phyloP scores from a whole-genome alignment of 2,888 invertebrate species.

The Sialis fuliginosa region DNA sequence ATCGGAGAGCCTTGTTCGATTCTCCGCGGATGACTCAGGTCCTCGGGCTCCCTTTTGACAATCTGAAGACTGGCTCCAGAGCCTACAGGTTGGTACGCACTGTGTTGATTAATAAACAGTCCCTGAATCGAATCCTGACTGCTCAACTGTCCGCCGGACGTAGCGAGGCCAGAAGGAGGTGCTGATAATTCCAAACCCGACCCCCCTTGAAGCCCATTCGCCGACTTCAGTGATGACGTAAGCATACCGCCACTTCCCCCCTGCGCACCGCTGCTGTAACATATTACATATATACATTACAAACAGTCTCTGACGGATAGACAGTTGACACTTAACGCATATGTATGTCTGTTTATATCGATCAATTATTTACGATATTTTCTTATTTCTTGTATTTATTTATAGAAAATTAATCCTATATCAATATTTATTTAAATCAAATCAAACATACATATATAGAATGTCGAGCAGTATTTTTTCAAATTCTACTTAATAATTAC shows the following conservation, averaged over 20 bases:
- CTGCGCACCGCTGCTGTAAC: constrained; percentile 27
- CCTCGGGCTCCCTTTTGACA: constrained; percentile 69
- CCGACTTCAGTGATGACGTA: constrained; percentile 48
- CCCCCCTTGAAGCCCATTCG: constrained; percentile 54
- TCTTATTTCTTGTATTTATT: no score
- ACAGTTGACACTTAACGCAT: no score
- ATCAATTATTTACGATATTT: no score
- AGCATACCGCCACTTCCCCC: constrained; percentile 31
- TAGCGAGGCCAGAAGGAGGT: constrained; percentile 27
- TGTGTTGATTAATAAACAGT: constrained; percentile 34
- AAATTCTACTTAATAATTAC: no score
- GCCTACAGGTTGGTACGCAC: constrained; percentile 2
- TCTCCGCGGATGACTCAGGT: constrained; percentile 51
- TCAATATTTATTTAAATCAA: no score
- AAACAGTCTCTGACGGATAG: neutral
- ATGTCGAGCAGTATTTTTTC: no score
- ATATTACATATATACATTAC: neutral
- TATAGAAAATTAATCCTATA: no score
- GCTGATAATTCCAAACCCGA: constrained; percentile 35
- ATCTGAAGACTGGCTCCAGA: constrained; percentile 29
- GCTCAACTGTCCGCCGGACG: constrained; percentile 33
- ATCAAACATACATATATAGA: no score
- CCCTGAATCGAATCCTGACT: constrained; percentile 34
- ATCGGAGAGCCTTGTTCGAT: constrained; percentile 36
- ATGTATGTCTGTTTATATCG: no score